A percentile compares a stretch with the other conserved stretches of the same genome.
Conservation (phyloP, 2,797 vertebrate species). For the Catharus ustulatus region DNA sequence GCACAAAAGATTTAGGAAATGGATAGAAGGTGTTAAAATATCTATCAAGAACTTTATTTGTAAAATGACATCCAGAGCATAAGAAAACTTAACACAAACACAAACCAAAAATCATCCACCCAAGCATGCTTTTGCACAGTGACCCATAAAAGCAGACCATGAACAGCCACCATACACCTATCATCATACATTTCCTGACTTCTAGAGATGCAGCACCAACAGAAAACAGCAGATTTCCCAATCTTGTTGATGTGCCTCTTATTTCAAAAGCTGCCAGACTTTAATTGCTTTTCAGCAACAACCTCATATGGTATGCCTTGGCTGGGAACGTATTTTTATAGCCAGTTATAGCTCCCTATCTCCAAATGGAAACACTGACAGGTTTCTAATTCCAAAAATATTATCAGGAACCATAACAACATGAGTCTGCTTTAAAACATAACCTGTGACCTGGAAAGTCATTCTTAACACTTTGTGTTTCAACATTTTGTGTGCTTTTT, state of each 20-base stretch:
- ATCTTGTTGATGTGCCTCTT: neutral
- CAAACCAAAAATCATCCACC: neutral
- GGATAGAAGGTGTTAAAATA: conserved; percentile 50
- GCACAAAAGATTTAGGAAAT: conserved; percentile 37
- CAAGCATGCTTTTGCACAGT: neutral
- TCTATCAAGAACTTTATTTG: neutral
- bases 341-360: conserved; percentile 29
- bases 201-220: neutral
- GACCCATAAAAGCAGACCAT: neutral
- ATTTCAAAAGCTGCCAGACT: conserved; percentile 29
- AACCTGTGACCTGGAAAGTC: conserved; percentile 9
- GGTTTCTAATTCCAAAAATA: conserved; percentile 33
- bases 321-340: conserved; percentile 29
- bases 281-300: conserved; percentile 22
- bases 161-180: neutral
- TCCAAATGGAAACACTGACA: conserved; percentile 59
- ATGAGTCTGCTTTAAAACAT: neutral
- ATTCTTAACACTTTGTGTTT: neutral
- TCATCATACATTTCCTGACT: neutral
- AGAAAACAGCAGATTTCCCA: conserved; percentile 12
- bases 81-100: neutral
- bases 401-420: conserved; percentile 34
- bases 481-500: neutral
- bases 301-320: conserved; percentile 12
- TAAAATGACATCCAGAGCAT: conserved; percentile 19